Percentiles rank a stretch among this genome's conserved stretches.
phyloP scores from a whole-genome alignment of 2,797 vertebrate species.

The Capromys pilorides region DNA sequence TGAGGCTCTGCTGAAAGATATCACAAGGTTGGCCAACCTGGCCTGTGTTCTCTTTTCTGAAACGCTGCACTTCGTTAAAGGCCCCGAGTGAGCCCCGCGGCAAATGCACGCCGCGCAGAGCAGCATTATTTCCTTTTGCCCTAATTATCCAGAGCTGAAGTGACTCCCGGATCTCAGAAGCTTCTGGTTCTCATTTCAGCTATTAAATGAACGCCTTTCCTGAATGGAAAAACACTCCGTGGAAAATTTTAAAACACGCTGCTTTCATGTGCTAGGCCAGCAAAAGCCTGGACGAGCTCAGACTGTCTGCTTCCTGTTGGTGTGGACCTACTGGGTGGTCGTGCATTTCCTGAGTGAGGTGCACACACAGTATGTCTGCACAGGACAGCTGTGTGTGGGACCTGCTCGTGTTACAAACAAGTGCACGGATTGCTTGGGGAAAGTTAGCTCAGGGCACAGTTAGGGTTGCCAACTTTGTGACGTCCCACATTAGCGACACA shows the following conservation, averaged over 20 bases:
- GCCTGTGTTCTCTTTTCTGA: not conserved
- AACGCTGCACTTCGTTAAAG: not conserved
- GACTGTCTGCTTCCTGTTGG: not conserved
- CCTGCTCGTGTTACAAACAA: not conserved
- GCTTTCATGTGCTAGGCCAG: not conserved
- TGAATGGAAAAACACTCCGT: constrained; percentile 10
- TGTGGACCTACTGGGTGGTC: not conserved
- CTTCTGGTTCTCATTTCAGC: constrained; percentile 59
- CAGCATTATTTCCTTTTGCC: constrained; percentile 67
- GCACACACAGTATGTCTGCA: not conserved
- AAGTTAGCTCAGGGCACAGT: not conserved
- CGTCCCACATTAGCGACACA: not conserved
- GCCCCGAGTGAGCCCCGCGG: constrained; percentile 44
- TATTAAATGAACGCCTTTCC: not conserved
- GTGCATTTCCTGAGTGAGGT: not conserved
- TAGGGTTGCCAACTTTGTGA: not conserved
- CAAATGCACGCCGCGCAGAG: constrained; percentile 24
- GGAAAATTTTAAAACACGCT: not conserved
- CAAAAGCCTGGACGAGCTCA: not conserved
- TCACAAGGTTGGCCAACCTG: not conserved
- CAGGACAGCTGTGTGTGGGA: rapidly evolving
- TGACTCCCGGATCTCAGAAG: constrained; percentile 64
- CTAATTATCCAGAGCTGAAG: constrained; percentile 58
- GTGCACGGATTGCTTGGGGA: not conserved
- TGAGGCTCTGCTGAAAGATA: not conserved